These are phyloP conservation scores for Maniola jurtina DNA, from an alignment of 1,140 invertebrate genomes.

Conservation along the genomic window DNA sequence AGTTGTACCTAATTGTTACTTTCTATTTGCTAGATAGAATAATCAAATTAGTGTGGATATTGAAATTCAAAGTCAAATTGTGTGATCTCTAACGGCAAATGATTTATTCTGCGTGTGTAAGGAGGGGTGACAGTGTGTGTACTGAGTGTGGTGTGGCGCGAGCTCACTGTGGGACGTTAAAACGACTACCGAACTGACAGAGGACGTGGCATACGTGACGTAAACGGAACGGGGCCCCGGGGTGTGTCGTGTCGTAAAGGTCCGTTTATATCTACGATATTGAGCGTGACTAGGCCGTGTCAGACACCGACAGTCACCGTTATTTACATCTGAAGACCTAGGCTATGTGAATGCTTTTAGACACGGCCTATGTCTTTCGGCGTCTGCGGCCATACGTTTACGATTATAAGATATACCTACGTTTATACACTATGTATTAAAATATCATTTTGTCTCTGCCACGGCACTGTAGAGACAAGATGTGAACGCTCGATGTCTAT, in stretches of 20 bases:
- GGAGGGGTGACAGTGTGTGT: background rate
- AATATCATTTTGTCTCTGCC: too few relatives aligned
- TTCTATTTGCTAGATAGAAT: conserved; percentile 78
- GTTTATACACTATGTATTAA: too few relatives aligned
- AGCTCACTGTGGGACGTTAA: background rate
- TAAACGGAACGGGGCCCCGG: background rate
- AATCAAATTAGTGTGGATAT: conserved; percentile 76
- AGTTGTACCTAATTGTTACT: conserved; percentile 77
- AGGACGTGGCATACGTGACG: background rate
- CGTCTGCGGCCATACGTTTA: too few relatives aligned
- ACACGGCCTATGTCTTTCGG: too few relatives aligned
- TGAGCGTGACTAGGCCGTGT: too few relatives aligned
- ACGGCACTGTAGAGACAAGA: too few relatives aligned
- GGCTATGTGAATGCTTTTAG: too few relatives aligned
- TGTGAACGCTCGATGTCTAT: too few relatives aligned
- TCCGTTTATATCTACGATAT: too few relatives aligned
- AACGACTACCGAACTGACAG: background rate
- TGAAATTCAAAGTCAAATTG: conserved; percentile 59
- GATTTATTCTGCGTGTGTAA: conserved; percentile 11
- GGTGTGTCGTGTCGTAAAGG: background rate
- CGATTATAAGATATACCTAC: too few relatives aligned
- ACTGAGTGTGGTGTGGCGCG: background rate
- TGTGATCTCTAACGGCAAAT: conserved; percentile 57
- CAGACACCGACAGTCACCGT: too few relatives aligned
- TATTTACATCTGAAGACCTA: too few relatives aligned